A percentile compares a stretch with the other conserved stretches of the same genome.
These are phyloP conservation scores for Liopterus haemorrhoidalis DNA, from an alignment of 2,888 invertebrate genomes.

Conservation along the genomic window DNA sequence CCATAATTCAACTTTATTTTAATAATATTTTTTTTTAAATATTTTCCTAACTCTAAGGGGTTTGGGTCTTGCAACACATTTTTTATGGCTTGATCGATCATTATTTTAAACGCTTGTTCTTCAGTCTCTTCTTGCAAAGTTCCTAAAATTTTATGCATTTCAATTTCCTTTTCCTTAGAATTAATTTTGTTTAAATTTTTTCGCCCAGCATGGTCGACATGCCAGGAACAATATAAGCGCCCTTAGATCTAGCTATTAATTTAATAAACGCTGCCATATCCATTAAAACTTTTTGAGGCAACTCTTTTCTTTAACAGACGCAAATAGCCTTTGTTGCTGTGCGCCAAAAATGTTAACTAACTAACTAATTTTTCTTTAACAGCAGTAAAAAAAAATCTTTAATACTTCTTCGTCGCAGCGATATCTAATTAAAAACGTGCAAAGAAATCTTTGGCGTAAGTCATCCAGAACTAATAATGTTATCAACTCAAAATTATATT, in stretches of 20 bases:
- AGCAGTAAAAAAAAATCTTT: conserved; percentile 26
- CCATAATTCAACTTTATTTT: conserved; percentile 17
- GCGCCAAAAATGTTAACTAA: no score
- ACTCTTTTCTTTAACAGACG: no score
- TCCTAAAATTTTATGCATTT: conserved; percentile 24
- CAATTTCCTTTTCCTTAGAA: conserved; percentile 25
- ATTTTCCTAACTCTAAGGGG: conserved; percentile 17
- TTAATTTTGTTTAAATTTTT: conserved; percentile 29
- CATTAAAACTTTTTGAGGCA: conserved; percentile 31
- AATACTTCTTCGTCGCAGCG: conserved; percentile 28
- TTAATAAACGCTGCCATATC: conserved; percentile 24
- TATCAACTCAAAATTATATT: conserved; percentile 31
- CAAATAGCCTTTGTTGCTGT: no score
- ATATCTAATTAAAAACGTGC: conserved; percentile 29
- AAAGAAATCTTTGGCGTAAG: conserved; percentile 29
- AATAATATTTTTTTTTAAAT: conserved; percentile 21
- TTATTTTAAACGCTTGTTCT: conserved; percentile 20
- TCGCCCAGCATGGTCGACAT: conserved; percentile 32
- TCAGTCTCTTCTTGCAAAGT: conserved; percentile 26
- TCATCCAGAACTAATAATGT: conserved; percentile 32
- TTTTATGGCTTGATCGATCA: no score
- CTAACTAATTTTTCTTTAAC: no score
- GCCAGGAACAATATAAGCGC: conserved; percentile 35
- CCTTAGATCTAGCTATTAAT: conserved; percentile 3
- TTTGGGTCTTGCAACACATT: no score